Base-by-base conservation (phyloP, 2,113 vertebrate genomes). In the Pelodiscus sinensis region DNA sequence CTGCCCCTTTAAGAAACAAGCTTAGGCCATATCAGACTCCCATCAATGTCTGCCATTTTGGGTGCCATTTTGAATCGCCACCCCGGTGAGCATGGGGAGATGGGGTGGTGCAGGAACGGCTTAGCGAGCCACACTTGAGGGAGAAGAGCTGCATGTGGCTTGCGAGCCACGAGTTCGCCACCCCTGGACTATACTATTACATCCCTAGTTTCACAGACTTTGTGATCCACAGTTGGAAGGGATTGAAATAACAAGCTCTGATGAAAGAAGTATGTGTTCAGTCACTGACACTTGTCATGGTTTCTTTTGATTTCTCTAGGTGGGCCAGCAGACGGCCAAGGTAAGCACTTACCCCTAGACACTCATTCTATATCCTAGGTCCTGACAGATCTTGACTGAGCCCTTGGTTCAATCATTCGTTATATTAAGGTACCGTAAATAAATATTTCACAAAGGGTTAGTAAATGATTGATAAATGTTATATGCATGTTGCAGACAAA, bases 351-450 rank as follows among this genome's bases (percentile, higher is more conserved):
- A 4, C 79, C 85, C 35, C 62, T 87, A 81, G 52, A 11, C 79
- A 31, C 54, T 88, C 50, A 6, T 75, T 27, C 73, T 71, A 73
- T 75, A 75, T 10, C 58, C 68, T 92, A 51, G 44, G 44, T 38
- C 81, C 86, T 78, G 73, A 52, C 80, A 87, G 86, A 87, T 94
- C 62, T 73, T 84, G 82, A 88, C 78, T 60, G 79, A 93, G 1
- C 62, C 89, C 77, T 90, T 94, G 91, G 92, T 94, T 96, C 78
- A 79, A 81, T 25, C 35, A 2, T 50, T 57, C 71, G 83, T 75
- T 75, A 12, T 52, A 1, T 86, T 92, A 54, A 58, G 89, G 81
- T 81, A 79, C 13, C 73, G 13, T 71, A 21, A 71, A 71, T 71
- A 71, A n/a, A n/a, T 71, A 21, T 35, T 77, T 77, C 25, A 75